Evolutionary conservation across 2,888 invertebrate species (phyloP).

Genomic region (Spicauda simplicius): DNA sequence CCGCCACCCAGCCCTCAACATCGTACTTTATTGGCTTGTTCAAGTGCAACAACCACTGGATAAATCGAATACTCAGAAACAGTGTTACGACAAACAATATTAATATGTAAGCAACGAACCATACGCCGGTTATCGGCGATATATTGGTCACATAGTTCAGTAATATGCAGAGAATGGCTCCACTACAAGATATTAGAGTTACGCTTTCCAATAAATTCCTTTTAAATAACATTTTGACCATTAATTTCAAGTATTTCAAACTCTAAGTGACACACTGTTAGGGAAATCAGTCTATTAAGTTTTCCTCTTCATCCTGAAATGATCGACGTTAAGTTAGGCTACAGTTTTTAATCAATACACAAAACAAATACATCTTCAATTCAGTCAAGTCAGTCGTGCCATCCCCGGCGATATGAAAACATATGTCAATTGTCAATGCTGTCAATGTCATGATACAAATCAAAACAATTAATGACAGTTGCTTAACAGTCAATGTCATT

Average conservation of each 20-base stretch:
- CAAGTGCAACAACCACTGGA: constrained; percentile 80
- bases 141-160: constrained; percentile 71
- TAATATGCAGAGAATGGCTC: constrained; percentile 61
- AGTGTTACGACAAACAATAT: constrained; percentile 72
- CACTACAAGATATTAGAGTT: constrained; percentile 61
- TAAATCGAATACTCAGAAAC: constrained; percentile 77
- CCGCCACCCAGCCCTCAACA: constrained; percentile 55
- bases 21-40: constrained; percentile 81
- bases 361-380: background rate
- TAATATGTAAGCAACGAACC: constrained; percentile 72
- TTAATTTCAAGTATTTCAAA: background rate
- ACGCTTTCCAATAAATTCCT: constrained; percentile 67
- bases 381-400: too few relatives aligned
- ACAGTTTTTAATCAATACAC: background rate
- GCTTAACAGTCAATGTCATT: too few relatives aligned
- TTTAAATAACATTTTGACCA: constrained; percentile 67
- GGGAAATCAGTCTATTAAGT: background rate
- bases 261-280: too few relatives aligned
- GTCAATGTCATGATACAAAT: too few relatives aligned
- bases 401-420: too few relatives aligned
- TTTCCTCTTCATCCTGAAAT: background rate
- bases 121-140: constrained; percentile 71
- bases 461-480: too few relatives aligned
- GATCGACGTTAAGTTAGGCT: too few relatives aligned
- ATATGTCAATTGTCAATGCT: too few relatives aligned